Conservation (phyloP, 2,113 vertebrate species). For the Neogale vison region DNA sequence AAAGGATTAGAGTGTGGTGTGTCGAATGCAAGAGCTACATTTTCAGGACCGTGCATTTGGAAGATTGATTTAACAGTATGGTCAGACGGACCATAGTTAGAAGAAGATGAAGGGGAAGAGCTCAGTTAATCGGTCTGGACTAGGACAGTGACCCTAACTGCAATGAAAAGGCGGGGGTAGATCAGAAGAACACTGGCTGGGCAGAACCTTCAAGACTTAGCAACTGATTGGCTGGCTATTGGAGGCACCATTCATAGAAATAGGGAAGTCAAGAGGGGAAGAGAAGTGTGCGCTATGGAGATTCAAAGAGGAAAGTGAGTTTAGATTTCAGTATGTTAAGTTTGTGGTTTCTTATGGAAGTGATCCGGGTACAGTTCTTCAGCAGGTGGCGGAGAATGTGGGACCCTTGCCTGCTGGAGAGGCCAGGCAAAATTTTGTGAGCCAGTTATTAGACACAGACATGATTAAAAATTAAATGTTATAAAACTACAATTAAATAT, state of each 20-base stretch:
- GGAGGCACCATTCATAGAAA: slow-evolving; percentile 66
- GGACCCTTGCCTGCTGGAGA: not conserved
- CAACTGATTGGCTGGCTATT: not conserved
- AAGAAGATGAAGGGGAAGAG: not conserved
- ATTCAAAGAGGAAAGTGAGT: slow-evolving; percentile 63
- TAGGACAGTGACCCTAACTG: not conserved
- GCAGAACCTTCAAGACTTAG: not conserved
- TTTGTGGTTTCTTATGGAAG: slow-evolving; percentile 64
- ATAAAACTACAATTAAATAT: not conserved
- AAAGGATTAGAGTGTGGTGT: not conserved
- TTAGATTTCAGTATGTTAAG: slow-evolving; percentile 58
- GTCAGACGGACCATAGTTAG: not conserved
- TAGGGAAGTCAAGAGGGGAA: slow-evolving; percentile 56
- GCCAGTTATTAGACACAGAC: not conserved
- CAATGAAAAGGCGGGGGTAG: not conserved
- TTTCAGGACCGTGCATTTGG: not conserved
- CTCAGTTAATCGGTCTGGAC: not conserved
- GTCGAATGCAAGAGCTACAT: not conserved
- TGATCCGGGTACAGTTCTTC: not conserved
- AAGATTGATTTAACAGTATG: not conserved
- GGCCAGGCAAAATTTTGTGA: not conserved
- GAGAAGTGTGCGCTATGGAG: slow-evolving; percentile 37
- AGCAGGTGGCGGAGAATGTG: not conserved
- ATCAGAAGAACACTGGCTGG: not conserved
- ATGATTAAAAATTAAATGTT: not conserved